Evolutionary conservation across 2,888 invertebrate genomes (phyloP), one percentile per base, ranked within the genome.

Genomic region (Ochropacha duplaris): DNA sequence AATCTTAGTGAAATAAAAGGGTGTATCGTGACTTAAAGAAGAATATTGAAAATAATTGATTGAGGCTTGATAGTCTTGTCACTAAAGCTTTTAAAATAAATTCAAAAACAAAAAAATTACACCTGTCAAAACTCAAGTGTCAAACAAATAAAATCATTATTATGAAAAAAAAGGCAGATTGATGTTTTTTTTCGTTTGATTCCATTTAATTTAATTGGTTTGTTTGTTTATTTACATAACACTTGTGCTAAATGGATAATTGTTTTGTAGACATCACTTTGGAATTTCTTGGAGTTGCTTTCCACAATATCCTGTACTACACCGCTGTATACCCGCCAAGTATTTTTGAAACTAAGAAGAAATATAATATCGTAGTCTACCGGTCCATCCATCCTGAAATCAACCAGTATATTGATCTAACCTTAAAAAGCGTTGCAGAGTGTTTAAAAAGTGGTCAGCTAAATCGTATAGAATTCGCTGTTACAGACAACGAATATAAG

Each of bases 251-350:
- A 28, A 91, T 91, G 91, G 90, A 90, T 79, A 76, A 69, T 82
- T 94, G 93, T 77, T 87, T 90, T 57, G 68, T 86, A 31, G 94
- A 95, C 69, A 84, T 95, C 55, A 81, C 94, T n/a, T 71, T 94
- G 57, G 96, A 96, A 84, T 96, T 96, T 79, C 78, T 96, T 26
- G 94, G 95, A 73, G 93, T 95, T 24, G 93, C 94, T 0, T 93
- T 96, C 61, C 95, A 96, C 72, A 94, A 89, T 57, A 94, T 96
- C 57, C 74, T 96, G 5, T 95, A 93, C 71, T 84, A 91, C 57
- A 80, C 94, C 56, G 93, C 94, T 65, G 81, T 96, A 50, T 96
- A 96, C 79, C 96, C 96, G 1, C 86, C 89, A 58, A 93, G 92
- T 70, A 93, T 95, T 69, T 96, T 95, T 79, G 92, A 91, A 60